Base-by-base conservation (phyloP, 2,888 invertebrate genomes). In the Epicampocera succincta region DNA sequence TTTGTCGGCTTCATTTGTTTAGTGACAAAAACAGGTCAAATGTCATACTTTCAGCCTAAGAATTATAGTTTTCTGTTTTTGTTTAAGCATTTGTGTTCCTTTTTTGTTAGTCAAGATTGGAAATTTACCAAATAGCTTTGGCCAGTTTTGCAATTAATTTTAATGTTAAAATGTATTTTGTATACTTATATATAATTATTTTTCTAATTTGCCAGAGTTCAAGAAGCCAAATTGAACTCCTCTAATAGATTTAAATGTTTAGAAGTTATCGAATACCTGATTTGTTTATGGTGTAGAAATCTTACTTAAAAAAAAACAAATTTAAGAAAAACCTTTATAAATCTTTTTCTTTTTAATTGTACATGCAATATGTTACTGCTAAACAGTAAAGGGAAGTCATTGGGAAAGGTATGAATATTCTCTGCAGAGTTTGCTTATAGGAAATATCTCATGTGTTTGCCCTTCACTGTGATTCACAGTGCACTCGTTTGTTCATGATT, bases 21-120 rank as follows among this genome's bases (percentile, higher is more conserved):
- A 71, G 78, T 65, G 78, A 78, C 78, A 78, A 71, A 82, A 82
- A 54, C 74, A 48, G 82, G 78, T 82, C 82, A 82, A 66, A 78
- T 75, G 82, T 78, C 82, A 78, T 71, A 61, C 58, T 73, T 71
- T 82, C 60, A 38, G 77, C 65, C 58, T 48, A 74, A 77, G 78
- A 72, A 72, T 72, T 72, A 78, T 72, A 66, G 71, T 78, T 44
- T 52, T 44, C 13, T 29, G 72, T 44, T 65, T 44, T 48, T 33
- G 29, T 50, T 71, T 1, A 40, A 11, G 15, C 46, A 52, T 74
- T 48, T 21, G 25, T 61, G 8, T 73, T n/a, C 29, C 19, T 44
- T 40, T 63, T 65, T 25, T 33, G 15, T 63, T 63, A 63, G 46
- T 12, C 17, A 56, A 63, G 17, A 63, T 1, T 25, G 5, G 9